phyloP scores from a whole-genome alignment of 2,888 invertebrate species.

The Zele albiditarsus region DNA sequence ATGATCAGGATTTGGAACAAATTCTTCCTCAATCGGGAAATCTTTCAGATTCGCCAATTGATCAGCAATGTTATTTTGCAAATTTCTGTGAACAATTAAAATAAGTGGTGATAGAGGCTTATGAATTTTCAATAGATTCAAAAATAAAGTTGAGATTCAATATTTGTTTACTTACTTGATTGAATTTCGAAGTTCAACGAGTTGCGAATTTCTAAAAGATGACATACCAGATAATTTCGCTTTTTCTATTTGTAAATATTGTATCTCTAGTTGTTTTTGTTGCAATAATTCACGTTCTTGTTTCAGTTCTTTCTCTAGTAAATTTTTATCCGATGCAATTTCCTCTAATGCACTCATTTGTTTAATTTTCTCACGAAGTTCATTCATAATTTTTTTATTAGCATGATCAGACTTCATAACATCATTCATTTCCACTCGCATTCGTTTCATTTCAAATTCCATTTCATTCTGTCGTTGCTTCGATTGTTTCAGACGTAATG shows the following conservation, averaged over 20 bases:
- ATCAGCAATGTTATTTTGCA: constrained; percentile 57
- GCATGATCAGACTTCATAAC: constrained; percentile 39
- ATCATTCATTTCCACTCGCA: constrained; percentile 46
- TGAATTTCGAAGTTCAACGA: constrained; percentile 54
- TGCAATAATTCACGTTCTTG: constrained; percentile 56
- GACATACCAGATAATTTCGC: constrained; percentile 58
- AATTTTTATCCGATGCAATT: constrained; percentile 43
- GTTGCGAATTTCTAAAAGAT: constrained; percentile 56
- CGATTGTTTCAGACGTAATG: constrained; percentile 43
- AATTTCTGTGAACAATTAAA: constrained; percentile 49
- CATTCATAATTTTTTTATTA: constrained; percentile 45
- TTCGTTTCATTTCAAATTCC: constrained; percentile 48
- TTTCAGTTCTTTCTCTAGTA: constrained; percentile 47
- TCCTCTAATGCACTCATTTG: constrained; percentile 40
- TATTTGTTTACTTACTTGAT: constrained; percentile 55
- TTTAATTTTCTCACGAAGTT: constrained; percentile 49
- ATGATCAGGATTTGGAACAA: constrained; percentile 44
- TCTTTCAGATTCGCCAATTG: constrained; percentile 53
- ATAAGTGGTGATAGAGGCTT: not conserved
- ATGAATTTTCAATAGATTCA: not conserved
- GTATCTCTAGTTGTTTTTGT: constrained; percentile 54
- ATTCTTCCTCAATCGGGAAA: constrained; percentile 46
- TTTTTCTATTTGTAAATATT: constrained; percentile 59
- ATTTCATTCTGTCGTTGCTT: constrained; percentile 42
- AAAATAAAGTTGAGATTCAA: not conserved